These are phyloP conservation scores for Asarcornis scutulata DNA, from an alignment of 2,113 vertebrate species.

Conservation along the genomic window DNA sequence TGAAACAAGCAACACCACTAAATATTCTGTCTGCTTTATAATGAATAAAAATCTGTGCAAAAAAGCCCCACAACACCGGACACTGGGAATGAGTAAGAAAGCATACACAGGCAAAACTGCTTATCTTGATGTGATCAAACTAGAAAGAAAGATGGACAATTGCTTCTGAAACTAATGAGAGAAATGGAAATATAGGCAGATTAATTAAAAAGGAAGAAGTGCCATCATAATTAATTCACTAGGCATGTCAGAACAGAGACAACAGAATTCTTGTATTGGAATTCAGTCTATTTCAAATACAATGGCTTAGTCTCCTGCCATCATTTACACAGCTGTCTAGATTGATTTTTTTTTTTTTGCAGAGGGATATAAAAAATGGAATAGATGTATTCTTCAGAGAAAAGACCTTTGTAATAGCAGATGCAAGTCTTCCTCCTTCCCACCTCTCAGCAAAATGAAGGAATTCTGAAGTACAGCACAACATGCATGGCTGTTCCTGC, in stretches of 20 bases:
- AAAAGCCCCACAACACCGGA: not conserved
- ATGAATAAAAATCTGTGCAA: not conserved
- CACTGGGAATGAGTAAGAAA: not conserved
- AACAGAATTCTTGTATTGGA: not conserved
- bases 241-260: not conserved
- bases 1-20: not conserved
- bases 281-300: not conserved
- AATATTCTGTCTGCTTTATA: not conserved
- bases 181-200: not conserved
- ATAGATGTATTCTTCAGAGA: not conserved
- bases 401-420: not conserved
- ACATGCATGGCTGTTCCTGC: not conserved
- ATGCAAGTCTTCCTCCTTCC: not conserved
- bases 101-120: not conserved
- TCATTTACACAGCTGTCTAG: not conserved
- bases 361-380: not conserved
- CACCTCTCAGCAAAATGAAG: not conserved
- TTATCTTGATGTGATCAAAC: not conserved
- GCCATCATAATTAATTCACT: not conserved
- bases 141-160: not conserved
- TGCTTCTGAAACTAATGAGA: not conserved
- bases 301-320: not conserved
- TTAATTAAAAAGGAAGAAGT: not conserved
- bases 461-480: not conserved
- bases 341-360: not conserved